phyloP scores from a whole-genome alignment of 2,797 vertebrate genomes.

The Triplophysa yarkandensis region DNA sequence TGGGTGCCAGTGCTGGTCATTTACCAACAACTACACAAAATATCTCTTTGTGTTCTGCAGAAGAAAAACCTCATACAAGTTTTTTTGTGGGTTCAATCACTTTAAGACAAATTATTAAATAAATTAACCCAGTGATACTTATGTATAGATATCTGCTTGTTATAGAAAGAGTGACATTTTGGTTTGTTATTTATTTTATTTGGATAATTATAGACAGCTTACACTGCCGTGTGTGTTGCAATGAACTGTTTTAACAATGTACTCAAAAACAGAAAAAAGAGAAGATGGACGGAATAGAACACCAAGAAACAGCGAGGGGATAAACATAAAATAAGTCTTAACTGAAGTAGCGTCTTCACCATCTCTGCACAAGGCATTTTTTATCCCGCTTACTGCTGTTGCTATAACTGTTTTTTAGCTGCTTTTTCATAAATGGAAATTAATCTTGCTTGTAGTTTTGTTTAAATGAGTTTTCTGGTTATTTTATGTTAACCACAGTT shows the following conservation, averaged over 20 bases:
- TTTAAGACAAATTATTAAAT: constrained; percentile 1
- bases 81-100: too few species aligned
- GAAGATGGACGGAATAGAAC: constrained; percentile 54
- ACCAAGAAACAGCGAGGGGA: constrained; percentile 18
- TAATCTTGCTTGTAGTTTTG: constrained; percentile 70
- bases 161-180: constrained; percentile 1
- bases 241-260: constrained; percentile 18
- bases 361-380: constrained; percentile 71
- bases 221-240: constrained; percentile 34
- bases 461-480: constrained; percentile 58
- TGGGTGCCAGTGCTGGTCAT: too few species aligned
- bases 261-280: constrained; percentile 7
- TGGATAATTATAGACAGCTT: constrained; percentile 18
- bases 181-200: constrained; percentile 29
- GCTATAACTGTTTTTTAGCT: constrained; percentile 71
- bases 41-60: too few species aligned
- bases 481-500: background rate
- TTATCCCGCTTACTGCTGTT: constrained; percentile 66
- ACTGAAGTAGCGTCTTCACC: background rate
- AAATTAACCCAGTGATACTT: background rate
- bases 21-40: too few species aligned
- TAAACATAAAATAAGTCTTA: constrained; percentile 21
- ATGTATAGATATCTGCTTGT: background rate
- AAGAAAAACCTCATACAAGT: too few species aligned
- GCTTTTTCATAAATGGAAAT: constrained; percentile 72